Conservation (phyloP, 2,797 vertebrate genomes). For the Pipistrellus nathusii region DNA sequence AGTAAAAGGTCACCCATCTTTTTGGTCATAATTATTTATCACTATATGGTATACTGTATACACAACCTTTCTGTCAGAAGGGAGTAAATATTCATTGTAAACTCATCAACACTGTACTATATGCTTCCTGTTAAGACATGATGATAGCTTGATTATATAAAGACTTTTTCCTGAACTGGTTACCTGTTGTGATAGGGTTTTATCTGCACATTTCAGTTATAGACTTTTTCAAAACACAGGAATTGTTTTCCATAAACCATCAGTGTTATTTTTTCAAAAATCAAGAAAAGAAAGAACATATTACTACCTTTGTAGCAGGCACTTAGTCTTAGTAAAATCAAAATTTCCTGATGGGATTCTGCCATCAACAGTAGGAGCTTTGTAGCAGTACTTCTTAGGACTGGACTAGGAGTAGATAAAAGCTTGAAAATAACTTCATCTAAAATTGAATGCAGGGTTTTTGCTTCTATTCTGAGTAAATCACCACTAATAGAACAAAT, state of each 20-base stretch:
- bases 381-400: slow-evolving; percentile 89
- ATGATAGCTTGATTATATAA: slow-evolving; percentile 23
- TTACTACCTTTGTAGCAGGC: slow-evolving; percentile 92
- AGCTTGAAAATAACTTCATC: slow-evolving; percentile 95
- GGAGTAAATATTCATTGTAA: slow-evolving; percentile 37
- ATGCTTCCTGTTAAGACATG: neutral
- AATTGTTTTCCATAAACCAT: slow-evolving; percentile 47
- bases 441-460: slow-evolving; percentile 89
- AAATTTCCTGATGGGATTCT: slow-evolving; percentile 86
- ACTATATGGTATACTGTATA: slow-evolving; percentile 41
- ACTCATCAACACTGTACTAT: neutral
- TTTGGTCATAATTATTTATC: slow-evolving; percentile 48
- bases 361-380: slow-evolving; percentile 90
- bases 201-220: slow-evolving; percentile 4
- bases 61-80: neutral
- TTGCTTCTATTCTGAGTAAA: slow-evolving; percentile 87
- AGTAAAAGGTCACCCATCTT: slow-evolving; percentile 34
- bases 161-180: slow-evolving; percentile 10
- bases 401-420: slow-evolving; percentile 91
- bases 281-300: slow-evolving; percentile 49
- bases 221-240: slow-evolving; percentile 46
- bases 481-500: slow-evolving; percentile 86
- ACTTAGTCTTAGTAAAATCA: slow-evolving; percentile 88
- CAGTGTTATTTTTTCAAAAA: slow-evolving; percentile 63
- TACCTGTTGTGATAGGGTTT: neutral